Evolutionary conservation across 1,140 invertebrate genomes (phyloP), one percentile per base, ranked within the genome.

Genomic region (Pteromalus puparum): DNA sequence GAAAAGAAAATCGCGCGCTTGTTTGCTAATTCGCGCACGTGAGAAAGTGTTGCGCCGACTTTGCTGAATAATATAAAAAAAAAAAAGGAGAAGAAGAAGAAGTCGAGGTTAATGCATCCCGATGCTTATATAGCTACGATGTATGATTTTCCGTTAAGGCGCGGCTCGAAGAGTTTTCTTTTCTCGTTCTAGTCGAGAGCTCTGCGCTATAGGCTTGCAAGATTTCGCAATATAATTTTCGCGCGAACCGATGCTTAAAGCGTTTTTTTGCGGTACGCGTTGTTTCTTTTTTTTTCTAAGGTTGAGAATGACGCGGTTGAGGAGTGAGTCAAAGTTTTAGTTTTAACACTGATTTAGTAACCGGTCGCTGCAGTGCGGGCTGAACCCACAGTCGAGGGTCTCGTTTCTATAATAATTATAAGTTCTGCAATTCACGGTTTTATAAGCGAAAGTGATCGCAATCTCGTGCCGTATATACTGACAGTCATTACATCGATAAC

Each of bases 1-100:
- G 82, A 78, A 83, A 83, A 83, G 38, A 72, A 78, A 83, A 78
- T 34, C 38, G 53, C 81, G 26, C 26, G 5, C 65, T 72, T 74
- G 76, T 80, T 84, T 74, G 76, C n/a, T 74, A 79, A 84, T 74
- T 61, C 18, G 5, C 18, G 5, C 68, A 74, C 48, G 76, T 84
- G 76, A 84, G 82, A 84, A 79, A 84, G 82, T 84, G 81, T 78
- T 61, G 53, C 73, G 15, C 15, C 13, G 61, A 9, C n/a, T 67
- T n/a, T n/a, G 30, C 30, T 24, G 13, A 46, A 76, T n/a, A n/a
- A 7, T n/a, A 61, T n/a, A 48, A 15, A 48, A 18, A 77, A 77
- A 77, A 46, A 70, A 24, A 75, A 24, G 13, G 48, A 80, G 34
- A 30, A 34, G n/a, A 70, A 24, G 67, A 70, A 48, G 42, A 38